Evolutionary conservation across 1,140 invertebrate genomes (phyloP).

Genomic region (Ectropis grisescens): DNA sequence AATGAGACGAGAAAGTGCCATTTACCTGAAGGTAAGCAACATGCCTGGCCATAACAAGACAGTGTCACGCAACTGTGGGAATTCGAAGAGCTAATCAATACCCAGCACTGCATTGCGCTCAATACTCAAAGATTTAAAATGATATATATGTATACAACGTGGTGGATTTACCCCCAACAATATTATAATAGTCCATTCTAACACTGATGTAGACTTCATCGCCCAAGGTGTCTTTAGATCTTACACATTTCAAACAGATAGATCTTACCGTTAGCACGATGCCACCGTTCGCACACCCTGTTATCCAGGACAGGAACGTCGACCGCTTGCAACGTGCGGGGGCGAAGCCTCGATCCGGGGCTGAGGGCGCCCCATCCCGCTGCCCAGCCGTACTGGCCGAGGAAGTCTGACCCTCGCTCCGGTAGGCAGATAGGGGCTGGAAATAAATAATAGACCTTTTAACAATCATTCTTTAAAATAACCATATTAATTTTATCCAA

Average conservation of each 20-base stretch:
- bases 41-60: too few species aligned
- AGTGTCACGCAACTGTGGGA: too few species aligned
- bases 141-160: too few species aligned
- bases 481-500: background rate
- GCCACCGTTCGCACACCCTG: constrained; percentile 86
- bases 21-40: too few species aligned
- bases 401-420: constrained; percentile 89
- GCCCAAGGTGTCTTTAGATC: too few species aligned
- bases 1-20: background rate
- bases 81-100: too few species aligned
- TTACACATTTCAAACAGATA: too few species aligned
- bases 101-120: too few species aligned
- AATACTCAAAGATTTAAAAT: too few species aligned
- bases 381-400: constrained; percentile 92
- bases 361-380: constrained; percentile 95
- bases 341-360: constrained; percentile 86
- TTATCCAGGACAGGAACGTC: constrained; percentile 94
- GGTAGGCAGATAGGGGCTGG: constrained; percentile 91
- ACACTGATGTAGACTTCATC: too few species aligned
- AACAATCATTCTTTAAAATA: constrained; percentile 1
- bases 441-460: constrained; percentile 20
- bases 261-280: constrained; percentile 77
- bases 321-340: constrained; percentile 92
- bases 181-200: too few species aligned
- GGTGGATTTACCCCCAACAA: too few species aligned